Base-by-base conservation (phyloP, 2,797 vertebrate genomes). In the Mormyrops attenuatus region DNA sequence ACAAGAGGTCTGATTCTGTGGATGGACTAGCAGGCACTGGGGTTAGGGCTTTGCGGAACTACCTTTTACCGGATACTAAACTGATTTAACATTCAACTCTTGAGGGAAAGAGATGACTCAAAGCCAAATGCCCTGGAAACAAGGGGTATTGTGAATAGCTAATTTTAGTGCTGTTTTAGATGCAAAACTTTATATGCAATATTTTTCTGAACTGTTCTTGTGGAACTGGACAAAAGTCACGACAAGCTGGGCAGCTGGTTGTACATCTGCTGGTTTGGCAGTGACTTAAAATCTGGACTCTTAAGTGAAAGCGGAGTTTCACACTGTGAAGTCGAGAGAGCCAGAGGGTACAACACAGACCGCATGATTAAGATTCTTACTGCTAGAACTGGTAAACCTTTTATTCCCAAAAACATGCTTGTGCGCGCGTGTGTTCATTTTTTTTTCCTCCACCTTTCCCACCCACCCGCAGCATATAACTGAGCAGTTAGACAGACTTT, bases 221-320 rank as follows among this genome's bases (percentile, higher is more conserved):
- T 87, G 87, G 87, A 69, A 26, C 38, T 89, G 60, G 90, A 90
- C 90, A 91, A 90, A 93, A 93, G 92, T 93, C 89, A 85, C 89
- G 85, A 90, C 91, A 53, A 69, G 93, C 91, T 91, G 89, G 92
- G 91, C 17, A 87, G 87, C 92, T 94, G 93, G 92, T 92, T 94
- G 92, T 91, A 94, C 93, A 94, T 91, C 93, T 92, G 66, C 87
- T 69, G 53, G 86, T 57, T 87, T 87, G 34, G 49, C 11, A 30
- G 30, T 20, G 20, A 53, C 26, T 88, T 69, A 50, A 49, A 87
- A 50, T 49, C 22, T 88, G 63, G 87, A 69, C 38, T 69, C 87
- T 85, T 63, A 20, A 84, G 69, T 57, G 52, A 85, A 60, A 41
- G 15, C 5, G 34, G 57, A 7, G 73, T 82, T 87, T 85, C 34